Evolutionary conservation across 2,113 vertebrate species (phyloP), one percentile per base, ranked within the genome.

Genomic region (Dromas ardeola): DNA sequence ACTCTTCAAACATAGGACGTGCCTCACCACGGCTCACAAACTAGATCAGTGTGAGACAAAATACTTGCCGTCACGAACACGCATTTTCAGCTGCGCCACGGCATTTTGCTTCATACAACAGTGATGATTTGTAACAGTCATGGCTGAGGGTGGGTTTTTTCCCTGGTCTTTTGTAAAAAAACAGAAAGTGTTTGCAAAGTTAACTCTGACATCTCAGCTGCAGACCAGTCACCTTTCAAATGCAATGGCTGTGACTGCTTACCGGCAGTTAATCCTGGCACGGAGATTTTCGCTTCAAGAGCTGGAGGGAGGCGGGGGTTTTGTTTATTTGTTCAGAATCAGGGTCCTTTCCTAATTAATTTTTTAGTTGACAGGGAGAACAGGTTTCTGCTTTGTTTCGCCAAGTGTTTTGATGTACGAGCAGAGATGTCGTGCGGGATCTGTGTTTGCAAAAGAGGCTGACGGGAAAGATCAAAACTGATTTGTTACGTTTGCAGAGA

Each of bases 311-410:
- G 53, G 47, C 36, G 30, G 61, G 7, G 9, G 2, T 72, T 93
- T 90, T 82, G 53, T 53, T 55, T 87, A 66, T 83, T 86, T 93
- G 40, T 55, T 97, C 63, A 80, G 78, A 93, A 84, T 84, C 88
- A 84, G 86, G 55, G 45, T 66, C 92, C 85, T 93, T 27, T 66
- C 81, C 90, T 95, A 96, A 94, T 97, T 94, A 97, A 96, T 97
- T 90, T 90, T 86, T 95, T 87, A 97, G 65, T 73, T 96, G 97
- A 97, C 94, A 96, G 80, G 84, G 82, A 97, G 83, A 97, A 90
- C 74, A 96, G 91, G 66, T 96, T 97, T 96, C 89, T 96, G 96
- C 95, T 97, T 96, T 95, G 92, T 97, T 96, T 95, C 36, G 58
- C 93, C 91, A 86, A 95, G 47, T 82, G 94, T 95, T 96, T 96